Conservation (phyloP, 2,113 vertebrate genomes). For the Atherinomorus stipes region DNA sequence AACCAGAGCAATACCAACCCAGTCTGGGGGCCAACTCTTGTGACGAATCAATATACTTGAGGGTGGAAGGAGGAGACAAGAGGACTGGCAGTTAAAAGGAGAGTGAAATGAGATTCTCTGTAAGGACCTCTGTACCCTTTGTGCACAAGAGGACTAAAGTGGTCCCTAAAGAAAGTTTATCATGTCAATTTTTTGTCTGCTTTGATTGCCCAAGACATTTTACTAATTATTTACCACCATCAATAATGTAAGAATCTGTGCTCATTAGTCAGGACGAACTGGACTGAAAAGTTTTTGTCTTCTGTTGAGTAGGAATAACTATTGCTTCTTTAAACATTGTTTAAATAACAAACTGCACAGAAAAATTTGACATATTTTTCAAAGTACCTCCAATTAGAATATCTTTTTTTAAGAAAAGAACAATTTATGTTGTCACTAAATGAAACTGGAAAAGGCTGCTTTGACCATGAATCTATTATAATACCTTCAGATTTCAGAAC, state of each 20-base stretch:
- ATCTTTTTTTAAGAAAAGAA: background rate
- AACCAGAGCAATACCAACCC: constrained; percentile 10
- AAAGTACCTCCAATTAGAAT: background rate
- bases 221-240: constrained; percentile 6
- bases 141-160: constrained; percentile 43
- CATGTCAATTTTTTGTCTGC: constrained; percentile 39
- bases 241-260: background rate
- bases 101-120: constrained; percentile 58
- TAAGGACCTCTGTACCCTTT: constrained; percentile 49
- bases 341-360: background rate
- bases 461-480: constrained; percentile 20
- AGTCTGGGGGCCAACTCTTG: constrained; percentile 4
- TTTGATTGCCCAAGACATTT: constrained; percentile 20
- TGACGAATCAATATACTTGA: constrained; percentile 61
- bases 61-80: constrained; percentile 48
- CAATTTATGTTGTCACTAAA: background rate
- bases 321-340: no score
- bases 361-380: background rate
- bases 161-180: constrained; percentile 63
- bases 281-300: no score
- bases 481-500: constrained; percentile 6
- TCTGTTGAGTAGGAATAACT: no score
- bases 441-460: constrained; percentile 1
- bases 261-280: background rate
- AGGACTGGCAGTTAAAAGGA: constrained; percentile 54